Evolutionary conservation across 1,140 invertebrate genomes (phyloP).

Genomic region (Homalodisca vitripennis): DNA sequence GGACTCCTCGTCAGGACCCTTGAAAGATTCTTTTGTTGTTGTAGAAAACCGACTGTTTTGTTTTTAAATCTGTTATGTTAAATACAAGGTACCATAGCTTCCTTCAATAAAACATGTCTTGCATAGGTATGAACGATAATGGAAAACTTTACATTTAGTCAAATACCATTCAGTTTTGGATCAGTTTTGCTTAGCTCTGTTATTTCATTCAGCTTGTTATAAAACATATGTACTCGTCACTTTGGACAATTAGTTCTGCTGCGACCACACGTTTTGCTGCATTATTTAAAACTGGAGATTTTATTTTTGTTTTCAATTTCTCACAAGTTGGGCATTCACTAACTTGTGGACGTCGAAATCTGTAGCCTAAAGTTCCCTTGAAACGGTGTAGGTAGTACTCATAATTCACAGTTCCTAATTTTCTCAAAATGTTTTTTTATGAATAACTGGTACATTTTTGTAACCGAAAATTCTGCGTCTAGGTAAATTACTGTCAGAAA

Average conservation of each 20-base stretch:
- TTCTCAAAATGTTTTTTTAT: conserved; percentile 37
- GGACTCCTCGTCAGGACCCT: conserved; percentile 39
- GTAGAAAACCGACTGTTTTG: conserved; percentile 37
- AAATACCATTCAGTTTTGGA: conserved; percentile 27
- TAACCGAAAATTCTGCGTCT: neutral
- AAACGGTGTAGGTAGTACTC: conserved; percentile 37
- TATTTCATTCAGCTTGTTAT: too few relatives aligned
- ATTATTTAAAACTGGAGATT: conserved; percentile 33
- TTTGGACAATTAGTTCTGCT: conserved; percentile 42
- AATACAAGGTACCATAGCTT: conserved; percentile 37
- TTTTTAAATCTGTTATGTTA: conserved; percentile 38
- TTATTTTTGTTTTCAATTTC: conserved; percentile 30
- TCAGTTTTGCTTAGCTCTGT: neutral
- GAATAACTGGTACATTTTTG: conserved; percentile 27
- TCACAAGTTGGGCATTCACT: conserved; percentile 33
- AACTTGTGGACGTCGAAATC: conserved; percentile 39
- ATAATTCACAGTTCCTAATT: conserved; percentile 39
- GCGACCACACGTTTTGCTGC: conserved; percentile 40
- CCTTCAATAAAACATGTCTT: conserved; percentile 37
- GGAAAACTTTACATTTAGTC: conserved; percentile 42
- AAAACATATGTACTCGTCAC: conserved; percentile 40
- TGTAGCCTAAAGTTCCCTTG: conserved; percentile 36
- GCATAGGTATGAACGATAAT: conserved; percentile 19
- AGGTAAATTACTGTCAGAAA: neutral
- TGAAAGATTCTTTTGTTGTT: conserved; percentile 36